A percentile compares a stretch with the other conserved stretches of the same genome.
phyloP scores from a whole-genome alignment of 2,113 vertebrate species.

The Hippolais icterina region DNA sequence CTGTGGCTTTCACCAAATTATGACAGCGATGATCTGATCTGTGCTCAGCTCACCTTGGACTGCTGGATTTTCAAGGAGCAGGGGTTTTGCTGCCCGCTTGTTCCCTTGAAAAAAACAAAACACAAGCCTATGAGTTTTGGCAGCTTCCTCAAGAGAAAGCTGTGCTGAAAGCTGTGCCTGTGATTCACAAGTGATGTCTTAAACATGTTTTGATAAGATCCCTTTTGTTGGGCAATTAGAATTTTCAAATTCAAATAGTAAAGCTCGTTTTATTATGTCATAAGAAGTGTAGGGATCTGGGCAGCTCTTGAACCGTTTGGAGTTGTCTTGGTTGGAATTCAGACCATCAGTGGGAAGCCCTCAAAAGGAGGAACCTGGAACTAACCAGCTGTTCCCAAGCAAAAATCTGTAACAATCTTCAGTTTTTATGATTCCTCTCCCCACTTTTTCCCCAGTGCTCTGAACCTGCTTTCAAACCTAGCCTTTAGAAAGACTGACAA shows the following conservation, averaged over 20 bases:
- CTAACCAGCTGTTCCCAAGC: background rate
- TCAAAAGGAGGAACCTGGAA: background rate
- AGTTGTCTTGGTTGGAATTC: background rate
- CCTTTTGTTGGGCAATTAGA: constrained; percentile 18
- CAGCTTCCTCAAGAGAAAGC: constrained; percentile 10
- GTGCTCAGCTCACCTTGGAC: background rate
- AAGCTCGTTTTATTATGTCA: background rate
- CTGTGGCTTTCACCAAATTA: background rate
- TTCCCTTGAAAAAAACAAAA: background rate
- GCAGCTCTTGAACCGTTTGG: background rate
- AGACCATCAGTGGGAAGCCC: background rate
- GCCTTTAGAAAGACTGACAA: background rate
- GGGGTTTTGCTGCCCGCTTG: background rate
- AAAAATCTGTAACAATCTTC: background rate
- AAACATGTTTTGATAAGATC: constrained; percentile 22
- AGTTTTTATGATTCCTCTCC: background rate
- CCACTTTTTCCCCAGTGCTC: background rate
- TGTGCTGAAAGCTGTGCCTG: background rate
- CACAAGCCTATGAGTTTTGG: background rate
- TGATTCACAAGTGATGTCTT: constrained; percentile 21
- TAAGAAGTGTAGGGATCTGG: background rate
- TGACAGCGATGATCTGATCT: background rate
- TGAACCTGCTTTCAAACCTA: background rate
- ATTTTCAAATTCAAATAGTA: background rate
- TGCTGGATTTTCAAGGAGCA: background rate